Percentiles rank a stretch among this genome's conserved stretches.
These are phyloP conservation scores for Schlechtendalia chinensis DNA, from an alignment of 1,140 invertebrate genomes.

Conservation along the genomic window DNA sequence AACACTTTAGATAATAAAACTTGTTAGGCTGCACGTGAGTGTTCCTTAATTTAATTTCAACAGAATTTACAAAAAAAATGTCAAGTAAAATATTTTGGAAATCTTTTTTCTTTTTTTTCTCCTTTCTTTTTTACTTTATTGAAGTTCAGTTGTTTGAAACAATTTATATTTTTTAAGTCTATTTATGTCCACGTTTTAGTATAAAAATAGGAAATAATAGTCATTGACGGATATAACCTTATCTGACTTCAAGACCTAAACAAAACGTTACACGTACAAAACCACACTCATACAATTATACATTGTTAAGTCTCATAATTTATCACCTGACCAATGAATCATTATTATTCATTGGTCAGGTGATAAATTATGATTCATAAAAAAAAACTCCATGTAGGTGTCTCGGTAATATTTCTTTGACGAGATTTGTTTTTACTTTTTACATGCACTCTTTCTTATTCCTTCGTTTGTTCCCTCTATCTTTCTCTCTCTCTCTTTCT, in stretches of 20 bases:
- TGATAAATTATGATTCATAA: conserved; percentile 36
- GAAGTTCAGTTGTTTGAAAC: too few species aligned
- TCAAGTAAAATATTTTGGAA: neutral
- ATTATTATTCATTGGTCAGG: conserved; percentile 16
- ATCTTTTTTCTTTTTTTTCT: too few species aligned
- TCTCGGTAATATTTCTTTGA: conserved; percentile 11
- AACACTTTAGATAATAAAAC: conserved; percentile 26
- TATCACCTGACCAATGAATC: too few species aligned
- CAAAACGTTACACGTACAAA: neutral
- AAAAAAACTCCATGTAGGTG: conserved; percentile 17
- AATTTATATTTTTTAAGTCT: too few species aligned
- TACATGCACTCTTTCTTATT: neutral
- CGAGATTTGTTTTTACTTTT: conserved; percentile 10
- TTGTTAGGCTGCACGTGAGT: neutral
- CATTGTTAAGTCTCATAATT: neutral
- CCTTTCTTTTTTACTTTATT: too few species aligned
- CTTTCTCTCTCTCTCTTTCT: neutral
- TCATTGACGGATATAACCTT: neutral
- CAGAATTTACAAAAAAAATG: neutral
- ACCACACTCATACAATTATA: neutral
- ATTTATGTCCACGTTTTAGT: too few species aligned
- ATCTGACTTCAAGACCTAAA: neutral
- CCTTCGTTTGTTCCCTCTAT: too few species aligned
- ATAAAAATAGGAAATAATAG: neutral
- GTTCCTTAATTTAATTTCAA: neutral